Base-by-base conservation (phyloP, 2,888 invertebrate genomes). In the Xestia ashworthii region DNA sequence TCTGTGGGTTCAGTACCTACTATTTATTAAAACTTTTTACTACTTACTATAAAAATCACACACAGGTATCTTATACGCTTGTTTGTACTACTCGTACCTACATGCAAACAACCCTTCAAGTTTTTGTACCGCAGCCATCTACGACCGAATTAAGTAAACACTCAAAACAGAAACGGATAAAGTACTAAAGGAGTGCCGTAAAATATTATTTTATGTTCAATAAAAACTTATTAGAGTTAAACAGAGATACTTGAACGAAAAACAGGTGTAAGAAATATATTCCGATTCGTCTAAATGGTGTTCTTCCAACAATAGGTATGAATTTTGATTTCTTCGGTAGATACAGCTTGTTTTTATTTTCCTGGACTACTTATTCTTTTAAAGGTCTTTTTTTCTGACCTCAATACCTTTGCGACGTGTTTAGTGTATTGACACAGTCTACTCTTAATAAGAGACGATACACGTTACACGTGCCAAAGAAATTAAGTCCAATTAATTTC, bases 201-300 rank as follows among this genome's bases (percentile, higher is more conserved):
- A 88, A 85, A 88, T 88, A 87, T 72, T 87, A 88, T 88, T 88
- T 88, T 88, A 88, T 75, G 85, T 66, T 48, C 84, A 82, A 88
- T 88, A 88, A 88, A 88, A 88, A 88, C 83, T 88, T 88, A 88
- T 88, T 87, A 85, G 80, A 87, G 80, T 88, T 81, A 88, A 88
- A 88, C 85, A 88, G 76, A 87, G 84, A 87, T 88, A 80, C 87
- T 88, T 87, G 65, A 87, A 88, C 76, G 83, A 84, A 88, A 88
- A 87, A 76, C 88, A 88, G 88, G 88, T 88, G 88, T 82, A 82
- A 82, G 73, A 83, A 81, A 88, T 85, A 87, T 85, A 78, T 80
- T 72, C 67, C 8, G 78, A 84, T 76, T 70, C 55, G 32, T 69
- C 80, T 80, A 74, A 83, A 78, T 80, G 78, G 58, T 69, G 25